phyloP scores from a whole-genome alignment of 2,113 vertebrate species.

The Siniperca knerii region DNA sequence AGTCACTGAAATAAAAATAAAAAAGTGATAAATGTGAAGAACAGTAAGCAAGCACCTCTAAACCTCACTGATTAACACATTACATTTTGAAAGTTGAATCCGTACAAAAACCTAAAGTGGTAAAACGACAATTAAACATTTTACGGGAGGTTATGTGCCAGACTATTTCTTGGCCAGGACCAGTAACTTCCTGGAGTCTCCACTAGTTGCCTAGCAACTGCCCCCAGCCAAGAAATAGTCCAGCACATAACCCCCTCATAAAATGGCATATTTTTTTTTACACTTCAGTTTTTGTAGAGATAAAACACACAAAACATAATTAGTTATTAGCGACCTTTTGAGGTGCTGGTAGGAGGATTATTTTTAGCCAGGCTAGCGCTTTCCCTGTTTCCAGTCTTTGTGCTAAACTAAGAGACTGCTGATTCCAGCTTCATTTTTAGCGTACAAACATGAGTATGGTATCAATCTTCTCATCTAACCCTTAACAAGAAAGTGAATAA shows the following conservation, averaged over 20 bases:
- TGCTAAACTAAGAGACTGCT: background rate
- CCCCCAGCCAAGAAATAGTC: background rate
- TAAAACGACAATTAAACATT: background rate
- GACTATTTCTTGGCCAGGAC: no score
- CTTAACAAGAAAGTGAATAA: background rate
- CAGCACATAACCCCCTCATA: background rate
- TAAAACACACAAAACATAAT: no score
- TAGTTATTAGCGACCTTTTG: no score
- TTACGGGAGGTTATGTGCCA: background rate
- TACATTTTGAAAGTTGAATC: background rate
- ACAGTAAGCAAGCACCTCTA: background rate
- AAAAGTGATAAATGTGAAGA: slow-evolving; percentile 28
- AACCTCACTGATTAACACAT: background rate
- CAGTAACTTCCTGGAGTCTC: background rate
- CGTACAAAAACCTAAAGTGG: background rate
- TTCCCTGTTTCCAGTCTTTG: background rate
- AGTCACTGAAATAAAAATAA: background rate
- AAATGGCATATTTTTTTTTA: no score
- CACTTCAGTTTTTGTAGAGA: no score
- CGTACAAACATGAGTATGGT: background rate
- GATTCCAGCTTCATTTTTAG: no score
- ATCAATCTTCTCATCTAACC: background rate
- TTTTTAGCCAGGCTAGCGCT: background rate
- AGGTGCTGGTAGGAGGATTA: background rate
- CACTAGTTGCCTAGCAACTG: background rate